Percentiles rank a stretch among this genome's conserved stretches.
These are phyloP conservation scores for Cervus canadensis DNA, from an alignment of 2,113 vertebrate genomes.

Conservation along the genomic window DNA sequence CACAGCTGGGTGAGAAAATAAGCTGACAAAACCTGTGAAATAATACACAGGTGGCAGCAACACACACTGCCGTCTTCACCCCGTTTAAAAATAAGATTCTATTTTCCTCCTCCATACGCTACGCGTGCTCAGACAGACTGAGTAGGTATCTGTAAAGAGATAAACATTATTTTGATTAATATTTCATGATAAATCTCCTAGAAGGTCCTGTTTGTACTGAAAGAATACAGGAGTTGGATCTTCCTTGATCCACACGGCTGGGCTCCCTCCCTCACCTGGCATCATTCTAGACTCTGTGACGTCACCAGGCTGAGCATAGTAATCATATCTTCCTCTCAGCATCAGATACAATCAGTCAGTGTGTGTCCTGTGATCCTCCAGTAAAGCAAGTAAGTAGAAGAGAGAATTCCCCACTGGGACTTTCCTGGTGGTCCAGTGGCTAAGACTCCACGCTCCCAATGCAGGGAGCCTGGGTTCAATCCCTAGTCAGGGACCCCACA, in stretches of 20 bases:
- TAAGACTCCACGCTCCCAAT: not conserved
- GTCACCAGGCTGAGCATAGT: constrained; percentile 20
- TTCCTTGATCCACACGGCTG: not conserved
- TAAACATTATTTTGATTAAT: not conserved
- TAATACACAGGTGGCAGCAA: not conserved
- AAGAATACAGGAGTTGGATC: not conserved
- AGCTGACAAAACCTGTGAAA: not conserved
- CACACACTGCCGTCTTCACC: not conserved
- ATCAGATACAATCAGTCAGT: constrained; percentile 55
- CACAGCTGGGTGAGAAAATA: not conserved
- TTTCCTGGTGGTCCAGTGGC: not conserved
- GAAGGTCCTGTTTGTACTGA: not conserved
- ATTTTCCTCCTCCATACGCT: not conserved
- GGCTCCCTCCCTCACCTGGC: not conserved
- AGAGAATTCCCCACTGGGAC: constrained; percentile 59
- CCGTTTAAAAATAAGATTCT: not conserved
- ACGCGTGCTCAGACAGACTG: not conserved
- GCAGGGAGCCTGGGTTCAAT: not conserved
- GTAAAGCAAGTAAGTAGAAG: constrained; percentile 59
- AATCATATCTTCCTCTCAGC: constrained; percentile 50
- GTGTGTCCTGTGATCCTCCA: constrained; percentile 63
- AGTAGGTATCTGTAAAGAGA: not conserved
- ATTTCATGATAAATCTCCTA: not conserved
- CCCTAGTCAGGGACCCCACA: not conserved
- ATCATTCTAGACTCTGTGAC: not conserved